A percentile compares a stretch with the other conserved stretches of the same genome.
These are phyloP conservation scores for Adelges cooleyi DNA, from an alignment of 1,140 invertebrate genomes.

Conservation along the genomic window DNA sequence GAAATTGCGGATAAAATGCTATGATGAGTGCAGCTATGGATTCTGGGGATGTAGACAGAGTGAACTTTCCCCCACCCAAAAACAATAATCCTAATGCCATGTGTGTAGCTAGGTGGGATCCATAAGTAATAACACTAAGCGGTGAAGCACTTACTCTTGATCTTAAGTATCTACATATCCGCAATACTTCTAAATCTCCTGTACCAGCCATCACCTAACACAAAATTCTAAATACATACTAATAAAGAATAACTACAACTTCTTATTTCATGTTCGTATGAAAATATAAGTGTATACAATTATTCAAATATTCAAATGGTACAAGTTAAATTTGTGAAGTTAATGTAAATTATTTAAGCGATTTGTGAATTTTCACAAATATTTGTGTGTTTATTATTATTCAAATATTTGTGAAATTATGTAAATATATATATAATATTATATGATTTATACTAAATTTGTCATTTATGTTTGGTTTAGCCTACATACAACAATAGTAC, in stretches of 20 bases:
- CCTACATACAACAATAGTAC: too few relatives aligned
- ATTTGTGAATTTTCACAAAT: too few relatives aligned
- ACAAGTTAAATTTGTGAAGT: too few relatives aligned
- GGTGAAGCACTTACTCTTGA: constrained; percentile 51
- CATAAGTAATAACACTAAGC: constrained; percentile 65
- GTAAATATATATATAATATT: too few relatives aligned
- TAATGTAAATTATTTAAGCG: too few relatives aligned
- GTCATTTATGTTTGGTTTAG: too few relatives aligned
- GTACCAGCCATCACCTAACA: constrained; percentile 80
- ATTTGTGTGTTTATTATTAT: too few relatives aligned
- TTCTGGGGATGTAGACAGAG: constrained; percentile 68
- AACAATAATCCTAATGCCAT: constrained; percentile 87
- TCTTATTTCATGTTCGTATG: too few relatives aligned
- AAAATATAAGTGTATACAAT: too few relatives aligned
- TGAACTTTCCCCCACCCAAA: constrained; percentile 82
- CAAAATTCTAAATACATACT: constrained; percentile 9
- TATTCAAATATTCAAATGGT: too few relatives aligned
- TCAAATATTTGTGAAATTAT: too few relatives aligned
- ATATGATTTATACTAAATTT: too few relatives aligned
- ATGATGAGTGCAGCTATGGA: constrained; percentile 79
- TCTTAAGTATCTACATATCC: constrained; percentile 72
- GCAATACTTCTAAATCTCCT: constrained; percentile 74
- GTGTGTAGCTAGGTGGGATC: constrained; percentile 86
- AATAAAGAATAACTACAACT: background rate
- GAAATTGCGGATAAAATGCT: constrained; percentile 93